Conservation (phyloP, 2,888 invertebrate species). For the Fissipunctia ypsillon region DNA sequence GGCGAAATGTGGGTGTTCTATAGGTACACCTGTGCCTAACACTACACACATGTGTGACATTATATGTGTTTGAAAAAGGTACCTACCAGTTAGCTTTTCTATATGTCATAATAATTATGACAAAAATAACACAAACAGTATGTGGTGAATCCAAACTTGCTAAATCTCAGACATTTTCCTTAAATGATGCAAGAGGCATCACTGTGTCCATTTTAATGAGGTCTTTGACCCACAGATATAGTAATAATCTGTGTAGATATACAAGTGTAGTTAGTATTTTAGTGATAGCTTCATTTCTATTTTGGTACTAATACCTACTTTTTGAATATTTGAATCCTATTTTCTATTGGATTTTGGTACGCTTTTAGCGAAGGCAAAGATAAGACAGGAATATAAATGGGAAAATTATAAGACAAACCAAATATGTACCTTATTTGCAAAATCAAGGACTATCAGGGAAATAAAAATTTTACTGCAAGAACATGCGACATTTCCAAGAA, state of each 20-base stretch:
- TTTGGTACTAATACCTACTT: slow-evolving; percentile 8
- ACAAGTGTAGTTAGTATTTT: background rate
- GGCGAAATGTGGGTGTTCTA: background rate
- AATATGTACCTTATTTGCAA: background rate
- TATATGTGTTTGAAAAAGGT: background rate
- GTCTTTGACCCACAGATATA: background rate
- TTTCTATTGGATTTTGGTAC: slow-evolving; percentile 4
- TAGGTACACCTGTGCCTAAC: background rate
- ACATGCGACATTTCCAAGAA: background rate
- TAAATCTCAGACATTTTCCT: slow-evolving; percentile 20
- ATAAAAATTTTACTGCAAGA: background rate
- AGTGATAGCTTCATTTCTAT: slow-evolving; percentile 9
- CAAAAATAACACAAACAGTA: background rate
- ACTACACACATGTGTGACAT: too few relatives aligned
- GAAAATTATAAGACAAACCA: background rate
- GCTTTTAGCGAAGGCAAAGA: background rate
- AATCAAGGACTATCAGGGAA: background rate
- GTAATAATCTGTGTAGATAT: background rate
- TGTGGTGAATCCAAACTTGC: background rate
- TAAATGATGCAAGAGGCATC: slow-evolving; percentile 10
- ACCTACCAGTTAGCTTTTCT: background rate
- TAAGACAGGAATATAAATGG: slow-evolving; percentile 23
- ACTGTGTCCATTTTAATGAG: background rate
- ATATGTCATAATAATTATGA: background rate
- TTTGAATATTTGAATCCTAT: background rate